Conservation (phyloP, 2,797 vertebrate genomes). For the Peromyscus nudipes region DNA sequence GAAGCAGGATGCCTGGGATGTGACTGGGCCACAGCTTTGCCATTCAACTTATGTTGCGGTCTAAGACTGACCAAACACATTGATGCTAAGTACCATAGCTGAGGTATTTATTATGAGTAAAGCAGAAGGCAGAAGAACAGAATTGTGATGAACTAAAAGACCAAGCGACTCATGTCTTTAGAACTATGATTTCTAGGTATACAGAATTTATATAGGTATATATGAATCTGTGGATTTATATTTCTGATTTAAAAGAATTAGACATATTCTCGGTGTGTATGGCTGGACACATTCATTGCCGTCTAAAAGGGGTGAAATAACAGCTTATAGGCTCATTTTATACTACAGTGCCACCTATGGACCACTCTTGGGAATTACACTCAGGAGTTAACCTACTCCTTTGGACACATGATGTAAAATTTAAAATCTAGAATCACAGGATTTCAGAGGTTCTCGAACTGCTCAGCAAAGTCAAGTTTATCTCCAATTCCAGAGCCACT, state of each 20-base stretch:
- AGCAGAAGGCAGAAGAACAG: conserved; percentile 4
- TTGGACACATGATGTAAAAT: not conserved
- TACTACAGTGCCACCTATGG: conserved; percentile 53
- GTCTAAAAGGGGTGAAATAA: not conserved
- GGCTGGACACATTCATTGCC: not conserved
- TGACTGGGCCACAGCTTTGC: not conserved
- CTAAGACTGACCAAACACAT: not conserved
- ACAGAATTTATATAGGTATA: not conserved
- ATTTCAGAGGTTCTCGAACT: conserved; percentile 39
- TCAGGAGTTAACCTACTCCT: not conserved
- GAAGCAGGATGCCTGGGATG: not conserved
- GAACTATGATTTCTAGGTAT: not conserved
- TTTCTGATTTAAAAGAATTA: conserved; percentile 16
- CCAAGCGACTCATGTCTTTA: not conserved
- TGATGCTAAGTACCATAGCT: not conserved
- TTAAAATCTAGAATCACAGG: not conserved
- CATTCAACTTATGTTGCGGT: not conserved
- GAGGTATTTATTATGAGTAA: not conserved
- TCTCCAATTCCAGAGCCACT: not conserved
- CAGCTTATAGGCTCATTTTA: not conserved
- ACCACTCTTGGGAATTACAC: not conserved
- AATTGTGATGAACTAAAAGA: not conserved
- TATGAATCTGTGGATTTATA: not conserved
- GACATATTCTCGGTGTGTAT: not conserved
- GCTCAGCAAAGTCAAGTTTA: not conserved